Percentiles rank a stretch among this genome's conserved stretches.
Evolutionary conservation across 2,113 vertebrate genomes (phyloP).

Genomic region (Merops nubicus): DNA sequence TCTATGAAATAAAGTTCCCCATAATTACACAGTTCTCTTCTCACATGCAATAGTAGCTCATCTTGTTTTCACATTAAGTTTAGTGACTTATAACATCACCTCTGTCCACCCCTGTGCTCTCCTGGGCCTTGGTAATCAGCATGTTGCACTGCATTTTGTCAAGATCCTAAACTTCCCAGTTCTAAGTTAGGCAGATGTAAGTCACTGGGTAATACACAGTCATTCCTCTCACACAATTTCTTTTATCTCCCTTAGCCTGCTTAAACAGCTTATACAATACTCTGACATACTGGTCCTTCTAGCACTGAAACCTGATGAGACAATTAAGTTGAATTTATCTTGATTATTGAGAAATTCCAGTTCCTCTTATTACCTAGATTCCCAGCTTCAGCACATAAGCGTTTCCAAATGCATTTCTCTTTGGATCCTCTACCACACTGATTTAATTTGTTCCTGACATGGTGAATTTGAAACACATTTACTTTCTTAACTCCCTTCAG

Average conservation of each 20-base stretch:
- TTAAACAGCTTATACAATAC: not conserved
- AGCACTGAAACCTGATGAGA: not conserved
- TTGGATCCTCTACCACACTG: not conserved
- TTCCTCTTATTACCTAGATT: not conserved
- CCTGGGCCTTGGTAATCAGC: not conserved
- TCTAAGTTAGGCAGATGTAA: not conserved
- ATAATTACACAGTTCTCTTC: not conserved
- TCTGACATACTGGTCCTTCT: not conserved
- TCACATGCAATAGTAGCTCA: not conserved
- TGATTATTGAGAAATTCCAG: conserved; percentile 5
- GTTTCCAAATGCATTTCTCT: conserved; percentile 3
- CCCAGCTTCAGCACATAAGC: not conserved
- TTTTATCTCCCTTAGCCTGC: not conserved
- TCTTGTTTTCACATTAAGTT: not conserved
- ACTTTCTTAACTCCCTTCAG: not conserved
- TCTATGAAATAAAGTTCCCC: not conserved
- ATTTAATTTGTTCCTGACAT: conserved; percentile 27
- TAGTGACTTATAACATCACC: not conserved
- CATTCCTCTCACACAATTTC: not conserved
- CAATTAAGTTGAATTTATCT: not conserved
- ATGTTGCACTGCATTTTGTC: not conserved
- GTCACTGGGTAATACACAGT: not conserved
- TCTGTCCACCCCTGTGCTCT: not conserved
- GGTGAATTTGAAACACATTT: not conserved
- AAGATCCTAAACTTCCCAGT: not conserved